Evolutionary conservation across 2,113 vertebrate species (phyloP), one percentile per base, ranked within the genome.

Genomic region (Sceloporus tristichus): DNA sequence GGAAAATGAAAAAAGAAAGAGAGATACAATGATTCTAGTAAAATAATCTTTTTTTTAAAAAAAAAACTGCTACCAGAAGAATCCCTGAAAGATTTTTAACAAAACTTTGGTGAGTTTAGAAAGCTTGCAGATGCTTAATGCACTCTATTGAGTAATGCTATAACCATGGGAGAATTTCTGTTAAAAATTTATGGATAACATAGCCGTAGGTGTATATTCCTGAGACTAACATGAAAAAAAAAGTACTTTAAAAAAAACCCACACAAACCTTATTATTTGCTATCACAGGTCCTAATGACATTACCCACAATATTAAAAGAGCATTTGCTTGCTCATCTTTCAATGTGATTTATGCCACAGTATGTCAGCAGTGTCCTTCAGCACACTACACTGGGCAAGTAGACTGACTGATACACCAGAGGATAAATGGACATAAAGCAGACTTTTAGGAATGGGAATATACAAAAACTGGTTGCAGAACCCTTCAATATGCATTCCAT

Each of bases 61-160:
- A 42, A 59, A 48, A 79, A 79, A 54, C 27, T 34, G 29, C 10
- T 79, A 40, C 40, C 84, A 77, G 54, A 85, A 76, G 71, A 85
- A 29, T 13, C 18, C 74, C 59, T 85, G 73, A 40, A 62, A 29
- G 21, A 27, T 74, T 40, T 74, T 74, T 27, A 10, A 21, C 56
- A 48, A 79, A 79, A 86, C 42, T 76, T 73, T 65, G 70, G 75
- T 79, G 21, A 86, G n/a, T 70, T 86, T 70, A 71, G 77, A 86
- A 78, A 79, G n/a, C 65, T 70, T 79, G 48, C 38, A 54, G n/a
- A 56, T 48, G 5, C 8, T 21, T 79, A 71, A 79, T 71, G 42
- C 54, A 4, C 25, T 54, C 79, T 5, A 79, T 34, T 34, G 18
- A 56, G 53, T 11, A n/a, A 56, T 79, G 23, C 14, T 25, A 34